Evolutionary conservation across 2,113 vertebrate genomes (phyloP).

Genomic region (Albula goreensis): DNA sequence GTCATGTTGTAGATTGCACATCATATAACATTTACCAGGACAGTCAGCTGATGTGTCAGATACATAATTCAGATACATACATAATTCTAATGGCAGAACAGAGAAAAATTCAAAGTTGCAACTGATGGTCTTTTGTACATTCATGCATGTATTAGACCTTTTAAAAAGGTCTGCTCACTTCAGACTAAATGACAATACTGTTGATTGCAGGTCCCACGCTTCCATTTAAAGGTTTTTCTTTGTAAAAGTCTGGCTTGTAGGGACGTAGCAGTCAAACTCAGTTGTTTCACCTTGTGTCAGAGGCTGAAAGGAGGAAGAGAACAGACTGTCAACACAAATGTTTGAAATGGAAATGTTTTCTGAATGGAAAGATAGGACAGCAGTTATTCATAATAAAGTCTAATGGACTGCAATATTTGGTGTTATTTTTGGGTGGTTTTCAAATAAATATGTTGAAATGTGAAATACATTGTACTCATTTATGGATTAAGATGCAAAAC

Average conservation of each 20-base stretch:
- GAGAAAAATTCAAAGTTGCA: neutral
- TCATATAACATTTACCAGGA: neutral
- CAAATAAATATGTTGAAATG: neutral
- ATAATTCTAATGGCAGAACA: neutral
- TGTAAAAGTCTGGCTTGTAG: neutral
- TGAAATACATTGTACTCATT: neutral
- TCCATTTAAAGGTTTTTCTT: neutral
- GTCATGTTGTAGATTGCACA: neutral
- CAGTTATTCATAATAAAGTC: neutral
- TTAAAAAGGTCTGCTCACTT: neutral
- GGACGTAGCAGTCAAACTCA: neutral
- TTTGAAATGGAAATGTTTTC: neutral
- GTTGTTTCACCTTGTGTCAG: neutral
- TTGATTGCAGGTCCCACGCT: neutral
- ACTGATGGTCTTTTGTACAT: neutral
- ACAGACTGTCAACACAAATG: neutral
- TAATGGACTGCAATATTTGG: neutral
- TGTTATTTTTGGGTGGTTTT: neutral
- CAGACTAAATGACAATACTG: neutral
- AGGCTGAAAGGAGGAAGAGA: slow-evolving; percentile 14
- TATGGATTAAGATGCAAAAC: no score
- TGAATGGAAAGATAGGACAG: neutral
- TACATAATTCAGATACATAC: neutral
- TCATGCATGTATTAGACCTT: neutral
- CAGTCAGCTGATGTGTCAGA: neutral